These are phyloP conservation scores for Serrognathus titanus DNA, from an alignment of 2,888 invertebrate genomes.

Conservation along the genomic window DNA sequence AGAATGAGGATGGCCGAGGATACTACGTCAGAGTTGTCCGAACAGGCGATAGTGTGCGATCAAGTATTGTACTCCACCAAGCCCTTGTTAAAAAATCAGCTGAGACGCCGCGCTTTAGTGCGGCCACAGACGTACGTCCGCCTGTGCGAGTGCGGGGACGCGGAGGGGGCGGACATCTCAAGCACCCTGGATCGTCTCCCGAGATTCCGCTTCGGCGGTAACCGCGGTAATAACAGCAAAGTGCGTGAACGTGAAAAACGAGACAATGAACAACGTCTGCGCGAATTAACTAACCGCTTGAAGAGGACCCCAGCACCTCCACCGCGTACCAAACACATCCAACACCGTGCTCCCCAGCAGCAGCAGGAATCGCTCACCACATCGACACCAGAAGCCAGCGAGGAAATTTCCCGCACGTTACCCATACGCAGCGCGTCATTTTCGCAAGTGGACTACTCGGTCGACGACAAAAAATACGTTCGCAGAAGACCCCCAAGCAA, in stretches of 20 bases:
- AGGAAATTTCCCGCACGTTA: constrained; percentile 35
- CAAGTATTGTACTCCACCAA: constrained; percentile 39
- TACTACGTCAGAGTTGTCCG: constrained; percentile 45
- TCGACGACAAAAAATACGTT: constrained; percentile 61
- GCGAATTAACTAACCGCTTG: constrained; percentile 75
- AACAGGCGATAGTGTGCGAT: constrained; percentile 43
- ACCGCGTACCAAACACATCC: constrained; percentile 39
- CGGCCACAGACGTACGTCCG: constrained; percentile 44
- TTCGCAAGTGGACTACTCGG: constrained; percentile 76
- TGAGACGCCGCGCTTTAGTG: constrained; percentile 45
- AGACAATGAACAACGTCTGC: constrained; percentile 66
- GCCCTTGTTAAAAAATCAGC: constrained; percentile 24
- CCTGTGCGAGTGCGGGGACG: constrained; percentile 41
- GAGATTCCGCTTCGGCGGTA: constrained; percentile 69
- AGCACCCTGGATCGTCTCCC: constrained; percentile 80
- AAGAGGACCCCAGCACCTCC: constrained; percentile 54
- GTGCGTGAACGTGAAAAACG: constrained; percentile 35
- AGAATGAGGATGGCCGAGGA: constrained; percentile 46
- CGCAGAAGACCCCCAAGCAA: constrained; percentile 40
- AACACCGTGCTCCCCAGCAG: constrained; percentile 22
- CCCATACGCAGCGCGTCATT: constrained; percentile 84
- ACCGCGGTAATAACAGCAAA: constrained; percentile 40
- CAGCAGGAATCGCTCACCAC: constrained; percentile 28
- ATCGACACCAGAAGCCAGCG: constrained; percentile 24
- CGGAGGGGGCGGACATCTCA: constrained; percentile 33